These are phyloP conservation scores for Dromococcyx pavoninus DNA, from an alignment of 2,797 vertebrate genomes.

Conservation along the genomic window DNA sequence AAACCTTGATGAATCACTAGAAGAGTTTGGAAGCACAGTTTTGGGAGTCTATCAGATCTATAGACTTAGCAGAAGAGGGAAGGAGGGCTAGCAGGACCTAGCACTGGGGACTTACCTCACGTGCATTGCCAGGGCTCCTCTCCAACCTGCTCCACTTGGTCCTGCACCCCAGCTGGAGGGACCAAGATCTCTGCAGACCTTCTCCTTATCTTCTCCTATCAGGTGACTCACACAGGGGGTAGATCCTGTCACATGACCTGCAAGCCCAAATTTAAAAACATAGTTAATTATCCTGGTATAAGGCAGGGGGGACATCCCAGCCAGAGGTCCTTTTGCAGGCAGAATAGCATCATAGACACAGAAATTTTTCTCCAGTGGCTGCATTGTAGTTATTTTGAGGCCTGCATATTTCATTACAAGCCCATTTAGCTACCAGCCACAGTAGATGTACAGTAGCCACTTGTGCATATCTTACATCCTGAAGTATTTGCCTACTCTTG, in stretches of 20 bases:
- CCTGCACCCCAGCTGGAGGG: neutral
- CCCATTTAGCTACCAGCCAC: neutral
- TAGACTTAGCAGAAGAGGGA: neutral
- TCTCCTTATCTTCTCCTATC: neutral
- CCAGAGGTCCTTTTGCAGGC: fast-evolving
- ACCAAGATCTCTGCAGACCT: neutral
- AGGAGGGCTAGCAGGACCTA: neutral
- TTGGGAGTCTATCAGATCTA: neutral
- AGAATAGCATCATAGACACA: fast-evolving
- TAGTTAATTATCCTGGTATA: neutral
- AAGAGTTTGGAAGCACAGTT: neutral
- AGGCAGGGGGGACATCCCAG: fast-evolving
- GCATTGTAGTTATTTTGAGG: neutral
- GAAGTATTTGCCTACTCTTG: neutral
- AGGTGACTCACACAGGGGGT: neutral
- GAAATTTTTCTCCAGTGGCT: neutral
- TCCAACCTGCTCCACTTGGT: fast-evolving
- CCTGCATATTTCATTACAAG: fast-evolving
- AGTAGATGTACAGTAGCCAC: too few relatives aligned
- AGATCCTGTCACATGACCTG: neutral
- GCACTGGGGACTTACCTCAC: fast-evolving
- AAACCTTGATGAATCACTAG: neutral
- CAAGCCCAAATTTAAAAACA: neutral
- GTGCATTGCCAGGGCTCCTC: neutral
- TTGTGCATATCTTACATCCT: neutral